These are phyloP conservation scores for Limnephilus rhombicus DNA, from an alignment of 2,888 invertebrate species.

Conservation along the genomic window DNA sequence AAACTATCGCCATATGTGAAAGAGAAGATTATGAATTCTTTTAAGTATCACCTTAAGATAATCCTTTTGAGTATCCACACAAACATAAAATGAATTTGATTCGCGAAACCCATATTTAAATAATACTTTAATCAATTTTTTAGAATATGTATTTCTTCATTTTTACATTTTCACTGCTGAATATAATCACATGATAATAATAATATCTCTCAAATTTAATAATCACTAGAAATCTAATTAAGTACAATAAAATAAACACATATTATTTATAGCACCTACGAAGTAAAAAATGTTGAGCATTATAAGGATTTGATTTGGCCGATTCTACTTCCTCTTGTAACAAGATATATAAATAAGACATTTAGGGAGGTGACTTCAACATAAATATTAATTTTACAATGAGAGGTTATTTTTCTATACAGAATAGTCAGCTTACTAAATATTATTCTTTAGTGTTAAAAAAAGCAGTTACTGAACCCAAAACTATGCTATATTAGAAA, in stretches of 20 bases:
- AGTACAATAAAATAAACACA: not conserved
- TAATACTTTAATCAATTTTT: not conserved
- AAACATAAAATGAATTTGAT: too few relatives aligned
- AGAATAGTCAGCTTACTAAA: not conserved
- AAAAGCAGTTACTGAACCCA: not conserved
- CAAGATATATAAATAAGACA: not conserved
- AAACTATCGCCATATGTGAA: too few relatives aligned
- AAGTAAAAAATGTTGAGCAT: not conserved
- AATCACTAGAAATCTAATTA: not conserved
- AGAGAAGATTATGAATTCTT: too few relatives aligned
- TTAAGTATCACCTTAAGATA: too few relatives aligned
- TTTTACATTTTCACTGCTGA: not conserved
- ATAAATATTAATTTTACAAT: not conserved
- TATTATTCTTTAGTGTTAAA: not conserved
- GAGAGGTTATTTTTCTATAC: not conserved
- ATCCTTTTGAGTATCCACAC: too few relatives aligned
- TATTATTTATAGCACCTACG: not conserved
- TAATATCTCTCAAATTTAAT: not conserved
- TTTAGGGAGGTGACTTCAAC: not conserved
- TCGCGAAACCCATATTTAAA: too few relatives aligned
- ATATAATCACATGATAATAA: not conserved
- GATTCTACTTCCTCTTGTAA: not conserved
- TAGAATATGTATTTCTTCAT: not conserved
- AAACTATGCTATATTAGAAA: not conserved
- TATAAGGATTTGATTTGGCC: not conserved